Evolutionary conservation across 2,113 vertebrate genomes (phyloP).

Genomic region (Notechis scutatus): DNA sequence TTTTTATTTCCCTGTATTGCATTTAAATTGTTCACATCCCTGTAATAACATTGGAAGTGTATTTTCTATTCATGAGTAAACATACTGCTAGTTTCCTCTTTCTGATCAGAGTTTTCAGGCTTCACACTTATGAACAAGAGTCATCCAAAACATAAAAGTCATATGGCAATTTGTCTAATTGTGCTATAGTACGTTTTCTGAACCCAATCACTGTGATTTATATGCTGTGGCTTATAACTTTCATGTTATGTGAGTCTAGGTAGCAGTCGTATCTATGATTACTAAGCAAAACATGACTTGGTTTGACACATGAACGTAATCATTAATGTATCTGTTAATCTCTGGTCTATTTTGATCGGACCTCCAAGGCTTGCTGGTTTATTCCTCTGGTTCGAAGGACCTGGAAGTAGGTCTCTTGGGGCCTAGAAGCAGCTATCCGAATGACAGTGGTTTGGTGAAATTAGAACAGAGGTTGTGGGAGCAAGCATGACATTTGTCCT

Average conservation of each 20-base stretch:
- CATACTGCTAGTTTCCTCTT: background rate
- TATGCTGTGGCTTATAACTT: background rate
- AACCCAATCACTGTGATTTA: background rate
- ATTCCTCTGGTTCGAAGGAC: background rate
- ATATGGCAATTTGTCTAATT: background rate
- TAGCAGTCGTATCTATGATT: background rate
- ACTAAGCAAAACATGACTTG: background rate
- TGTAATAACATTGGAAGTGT: background rate
- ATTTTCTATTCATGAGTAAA: background rate
- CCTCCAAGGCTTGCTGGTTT: background rate
- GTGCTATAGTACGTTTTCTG: background rate
- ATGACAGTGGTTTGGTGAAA: background rate
- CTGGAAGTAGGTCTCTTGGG: background rate
- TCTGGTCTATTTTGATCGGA: background rate
- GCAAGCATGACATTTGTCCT: background rate
- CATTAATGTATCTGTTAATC: background rate
- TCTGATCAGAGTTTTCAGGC: background rate
- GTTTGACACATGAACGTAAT: background rate
- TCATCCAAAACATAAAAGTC: background rate
- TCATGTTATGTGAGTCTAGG: background rate
- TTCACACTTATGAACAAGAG: background rate
- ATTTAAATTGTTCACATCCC: background rate
- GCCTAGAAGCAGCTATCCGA: background rate
- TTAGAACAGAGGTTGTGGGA: background rate
- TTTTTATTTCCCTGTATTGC: background rate